These are phyloP conservation scores for Limnephilus auricula DNA, from an alignment of 2,888 invertebrate species.

Conservation along the genomic window DNA sequence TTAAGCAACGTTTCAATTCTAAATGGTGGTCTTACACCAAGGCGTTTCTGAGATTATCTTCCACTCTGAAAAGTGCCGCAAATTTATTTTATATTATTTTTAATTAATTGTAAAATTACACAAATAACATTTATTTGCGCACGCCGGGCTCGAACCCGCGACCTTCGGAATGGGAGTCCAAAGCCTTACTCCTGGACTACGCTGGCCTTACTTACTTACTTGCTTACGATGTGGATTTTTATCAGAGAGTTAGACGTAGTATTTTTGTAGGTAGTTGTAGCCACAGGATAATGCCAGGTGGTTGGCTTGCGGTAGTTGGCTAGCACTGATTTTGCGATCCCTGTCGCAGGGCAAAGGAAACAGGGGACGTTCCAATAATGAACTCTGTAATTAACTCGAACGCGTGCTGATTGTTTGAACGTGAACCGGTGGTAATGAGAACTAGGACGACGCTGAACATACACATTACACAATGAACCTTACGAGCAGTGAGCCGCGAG, in stretches of 20 bases:
- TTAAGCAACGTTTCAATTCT: too few relatives aligned
- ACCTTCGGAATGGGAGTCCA: too few relatives aligned
- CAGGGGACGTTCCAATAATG: not conserved
- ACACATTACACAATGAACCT: not conserved
- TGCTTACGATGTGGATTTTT: not conserved
- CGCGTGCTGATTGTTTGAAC: constrained; percentile 40
- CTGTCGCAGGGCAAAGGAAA: not conserved
- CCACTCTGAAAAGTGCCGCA: too few relatives aligned
- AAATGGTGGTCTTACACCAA: too few relatives aligned
- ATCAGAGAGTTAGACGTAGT: not conserved
- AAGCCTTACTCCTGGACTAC: too few relatives aligned
- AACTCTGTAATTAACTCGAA: constrained; percentile 31
- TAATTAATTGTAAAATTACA: too few relatives aligned
- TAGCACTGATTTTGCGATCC: not conserved
- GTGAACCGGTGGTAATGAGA: not conserved
- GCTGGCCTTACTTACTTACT: too few relatives aligned
- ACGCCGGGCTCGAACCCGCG: too few relatives aligned
- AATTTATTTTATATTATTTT: too few relatives aligned
- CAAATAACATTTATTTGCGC: too few relatives aligned
- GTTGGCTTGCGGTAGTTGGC: not conserved
- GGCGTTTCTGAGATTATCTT: too few relatives aligned
- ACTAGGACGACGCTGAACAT: not conserved
- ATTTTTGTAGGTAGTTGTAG: not conserved
- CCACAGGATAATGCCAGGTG: not conserved
- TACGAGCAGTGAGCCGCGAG: not conserved